Percentiles rank a stretch among this genome's conserved stretches.
phyloP scores from a whole-genome alignment of 2,113 vertebrate species.

The Neodon shergylaensis region DNA sequence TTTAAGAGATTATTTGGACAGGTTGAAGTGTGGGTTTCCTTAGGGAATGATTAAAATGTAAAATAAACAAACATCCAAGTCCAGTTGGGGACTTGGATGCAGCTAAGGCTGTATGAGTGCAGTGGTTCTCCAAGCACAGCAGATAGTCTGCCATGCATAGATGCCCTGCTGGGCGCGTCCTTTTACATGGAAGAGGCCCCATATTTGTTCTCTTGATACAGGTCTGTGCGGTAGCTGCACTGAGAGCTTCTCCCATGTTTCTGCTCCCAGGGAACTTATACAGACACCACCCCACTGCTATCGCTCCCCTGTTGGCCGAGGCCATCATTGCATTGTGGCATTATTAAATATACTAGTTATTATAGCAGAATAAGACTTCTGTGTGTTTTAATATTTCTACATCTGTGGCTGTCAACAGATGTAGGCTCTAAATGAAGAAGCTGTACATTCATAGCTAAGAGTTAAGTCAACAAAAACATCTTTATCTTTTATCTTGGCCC shows the following conservation, averaged over 20 bases:
- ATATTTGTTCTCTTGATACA: neutral
- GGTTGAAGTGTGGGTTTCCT: neutral
- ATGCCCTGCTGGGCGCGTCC: fast-evolving
- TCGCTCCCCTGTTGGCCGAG: neutral
- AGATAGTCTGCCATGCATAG: too few species aligned
- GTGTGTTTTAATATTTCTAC: neutral
- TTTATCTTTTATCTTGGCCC: neutral
- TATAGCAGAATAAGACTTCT: neutral
- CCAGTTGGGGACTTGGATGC: neutral
- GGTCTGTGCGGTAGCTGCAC: neutral
- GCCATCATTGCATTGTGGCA: neutral
- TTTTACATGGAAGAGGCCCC: fast-evolving
- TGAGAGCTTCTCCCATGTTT: neutral
- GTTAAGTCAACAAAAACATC: neutral
- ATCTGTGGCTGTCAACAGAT: neutral
- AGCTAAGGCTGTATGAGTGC: neutral
- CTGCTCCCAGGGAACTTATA: neutral
- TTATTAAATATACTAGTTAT: neutral
- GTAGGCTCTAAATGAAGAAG: neutral
- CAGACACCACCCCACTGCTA: neutral
- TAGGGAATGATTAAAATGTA: neutral
- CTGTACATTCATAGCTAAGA: neutral
- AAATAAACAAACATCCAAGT: neutral
- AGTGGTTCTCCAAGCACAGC: neutral
- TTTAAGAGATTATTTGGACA: neutral